Conservation (phyloP, 2,113 vertebrate species). For the Microcebus jonahi region DNA sequence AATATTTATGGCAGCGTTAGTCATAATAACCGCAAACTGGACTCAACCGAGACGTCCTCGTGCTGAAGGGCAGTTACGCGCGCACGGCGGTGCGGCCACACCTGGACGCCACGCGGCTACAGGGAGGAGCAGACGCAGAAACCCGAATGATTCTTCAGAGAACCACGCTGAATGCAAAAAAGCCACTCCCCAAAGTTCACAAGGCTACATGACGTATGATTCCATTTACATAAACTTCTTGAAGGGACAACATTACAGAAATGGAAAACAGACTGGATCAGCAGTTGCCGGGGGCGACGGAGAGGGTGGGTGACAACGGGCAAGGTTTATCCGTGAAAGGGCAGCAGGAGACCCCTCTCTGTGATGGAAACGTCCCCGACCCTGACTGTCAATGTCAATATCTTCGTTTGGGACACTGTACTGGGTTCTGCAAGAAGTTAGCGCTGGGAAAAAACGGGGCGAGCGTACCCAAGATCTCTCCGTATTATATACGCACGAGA, state of each 20-base stretch:
- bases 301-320: neutral
- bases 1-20: neutral
- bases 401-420: no score
- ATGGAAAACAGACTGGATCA: neutral
- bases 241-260: neutral
- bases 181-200: neutral
- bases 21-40: no score
- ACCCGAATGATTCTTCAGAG: no score
- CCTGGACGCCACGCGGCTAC: no score
- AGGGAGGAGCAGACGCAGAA: neutral
- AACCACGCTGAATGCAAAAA: neutral
- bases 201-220: neutral
- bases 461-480: neutral
- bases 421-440: neutral
- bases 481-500: neutral
- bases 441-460: neutral
- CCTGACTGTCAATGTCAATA: no score
- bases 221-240: neutral
- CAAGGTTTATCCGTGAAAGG: neutral
- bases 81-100: fast-evolving
- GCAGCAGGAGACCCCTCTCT: fast-evolving
- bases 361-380: neutral
- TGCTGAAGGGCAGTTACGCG: neutral
- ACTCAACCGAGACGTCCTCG: neutral
- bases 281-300: neutral